Evolutionary conservation across 2,888 invertebrate genomes (phyloP).

Genomic region (Acanthosoma haemorrhoidale): DNA sequence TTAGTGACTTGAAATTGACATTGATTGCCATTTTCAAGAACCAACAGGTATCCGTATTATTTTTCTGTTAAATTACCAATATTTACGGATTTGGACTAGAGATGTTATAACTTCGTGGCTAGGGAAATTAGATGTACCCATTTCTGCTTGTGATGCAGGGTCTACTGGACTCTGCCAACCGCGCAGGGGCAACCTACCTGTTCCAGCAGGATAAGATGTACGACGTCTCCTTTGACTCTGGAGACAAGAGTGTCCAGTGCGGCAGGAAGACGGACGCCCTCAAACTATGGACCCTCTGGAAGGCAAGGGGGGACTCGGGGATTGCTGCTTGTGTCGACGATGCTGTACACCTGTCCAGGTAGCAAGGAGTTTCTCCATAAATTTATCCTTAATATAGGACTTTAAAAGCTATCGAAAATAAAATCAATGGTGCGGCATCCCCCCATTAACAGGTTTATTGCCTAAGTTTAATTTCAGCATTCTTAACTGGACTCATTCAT

Average conservation of each 20-base stretch:
- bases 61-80: too few species aligned
- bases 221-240: slow-evolving; percentile 70
- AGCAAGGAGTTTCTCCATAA: too few species aligned
- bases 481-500: too few species aligned
- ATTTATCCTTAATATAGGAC: too few species aligned
- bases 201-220: slow-evolving; percentile 84
- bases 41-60: background rate
- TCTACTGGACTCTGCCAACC: slow-evolving; percentile 61
- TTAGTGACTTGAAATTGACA: too few species aligned
- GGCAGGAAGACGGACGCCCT: slow-evolving; percentile 88
- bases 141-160: slow-evolving; percentile 44
- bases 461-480: background rate
- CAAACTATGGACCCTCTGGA: slow-evolving; percentile 91
- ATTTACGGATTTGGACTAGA: background rate
- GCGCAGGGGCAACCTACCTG: slow-evolving; percentile 66
- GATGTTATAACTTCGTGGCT: background rate
- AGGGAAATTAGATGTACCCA: background rate
- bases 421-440: too few species aligned
- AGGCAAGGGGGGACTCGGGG: slow-evolving; percentile 64
- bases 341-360: slow-evolving; percentile 57
- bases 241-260: slow-evolving; percentile 86
- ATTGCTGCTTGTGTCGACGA: slow-evolving; percentile 58
- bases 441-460: background rate
- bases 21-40: too few species aligned
- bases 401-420: too few species aligned